Percentiles rank a stretch among this genome's conserved stretches.
These are phyloP conservation scores for Catamblyrhynchus diadema DNA, from an alignment of 2,797 vertebrate species.

Conservation along the genomic window DNA sequence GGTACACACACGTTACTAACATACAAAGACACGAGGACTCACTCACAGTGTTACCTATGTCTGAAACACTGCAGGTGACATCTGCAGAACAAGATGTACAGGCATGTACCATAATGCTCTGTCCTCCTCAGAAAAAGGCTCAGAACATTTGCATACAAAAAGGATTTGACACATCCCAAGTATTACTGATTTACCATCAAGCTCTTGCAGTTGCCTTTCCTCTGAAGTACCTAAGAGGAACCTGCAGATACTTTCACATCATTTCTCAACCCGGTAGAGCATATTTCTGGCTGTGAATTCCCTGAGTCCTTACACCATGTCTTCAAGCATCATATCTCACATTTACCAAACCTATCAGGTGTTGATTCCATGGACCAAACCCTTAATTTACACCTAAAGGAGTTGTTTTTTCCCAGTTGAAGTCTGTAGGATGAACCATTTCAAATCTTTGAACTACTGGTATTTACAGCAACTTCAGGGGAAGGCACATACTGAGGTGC, in stretches of 20 bases:
- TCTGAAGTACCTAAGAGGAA: not conserved
- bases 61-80: not conserved
- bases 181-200: not conserved
- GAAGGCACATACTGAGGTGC: not conserved
- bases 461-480: not conserved
- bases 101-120: accelerated
- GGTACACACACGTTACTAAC: accelerated
- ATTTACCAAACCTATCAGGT: not conserved
- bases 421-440: not conserved
- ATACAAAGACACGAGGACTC: accelerated
- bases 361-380: not conserved
- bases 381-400: not conserved
- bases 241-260: not conserved
- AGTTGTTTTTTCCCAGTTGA: not conserved
- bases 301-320: not conserved
- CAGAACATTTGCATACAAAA: not conserved
- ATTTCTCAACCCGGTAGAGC: not conserved
- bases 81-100: not conserved
- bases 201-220: not conserved
- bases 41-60: accelerated
- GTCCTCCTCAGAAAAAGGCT: not conserved
- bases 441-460: not conserved
- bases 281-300: not conserved
- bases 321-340: accelerated
- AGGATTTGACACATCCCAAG: not conserved